These are phyloP conservation scores for Endotricha flammealis DNA, from an alignment of 2,888 invertebrate species.

Conservation along the genomic window DNA sequence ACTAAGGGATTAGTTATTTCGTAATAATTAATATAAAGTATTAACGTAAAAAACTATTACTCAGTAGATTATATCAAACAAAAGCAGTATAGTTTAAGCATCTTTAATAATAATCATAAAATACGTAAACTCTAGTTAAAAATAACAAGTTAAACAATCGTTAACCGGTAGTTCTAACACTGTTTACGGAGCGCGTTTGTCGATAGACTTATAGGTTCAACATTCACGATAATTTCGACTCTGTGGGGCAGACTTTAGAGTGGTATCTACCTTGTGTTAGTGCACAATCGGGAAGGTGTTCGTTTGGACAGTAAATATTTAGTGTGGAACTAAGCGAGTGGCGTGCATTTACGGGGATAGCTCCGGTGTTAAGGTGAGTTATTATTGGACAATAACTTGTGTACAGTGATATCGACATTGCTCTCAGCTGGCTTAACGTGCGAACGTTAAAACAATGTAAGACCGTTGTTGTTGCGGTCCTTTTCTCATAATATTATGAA, in stretches of 20 bases:
- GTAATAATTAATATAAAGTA: neutral
- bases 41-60: neutral
- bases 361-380: slow-evolving; percentile 4
- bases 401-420: slow-evolving; percentile 11
- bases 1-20: neutral
- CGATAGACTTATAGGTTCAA: slow-evolving; percentile 31
- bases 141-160: slow-evolving; percentile 50
- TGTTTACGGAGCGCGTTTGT: slow-evolving; percentile 38
- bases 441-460: too few relatives aligned
- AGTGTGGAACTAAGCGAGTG: slow-evolving; percentile 16
- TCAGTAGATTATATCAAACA: neutral
- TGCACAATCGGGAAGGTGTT: slow-evolving; percentile 34
- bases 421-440: neutral
- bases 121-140: slow-evolving; percentile 34
- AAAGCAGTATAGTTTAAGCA: slow-evolving; percentile 15
- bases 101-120: slow-evolving; percentile 37
- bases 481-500: too few relatives aligned
- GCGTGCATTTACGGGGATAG: neutral
- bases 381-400: slow-evolving; percentile 1
- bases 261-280: slow-evolving; percentile 22
- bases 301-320: slow-evolving; percentile 40
- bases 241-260: slow-evolving; percentile 17
- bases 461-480: too few relatives aligned
- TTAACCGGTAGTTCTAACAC: slow-evolving; percentile 34
- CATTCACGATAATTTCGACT: slow-evolving; percentile 18